A percentile compares a stretch with the other conserved stretches of the same genome.
Evolutionary conservation across 2,888 invertebrate genomes (phyloP).

Genomic region (Agonopterix heracliana): DNA sequence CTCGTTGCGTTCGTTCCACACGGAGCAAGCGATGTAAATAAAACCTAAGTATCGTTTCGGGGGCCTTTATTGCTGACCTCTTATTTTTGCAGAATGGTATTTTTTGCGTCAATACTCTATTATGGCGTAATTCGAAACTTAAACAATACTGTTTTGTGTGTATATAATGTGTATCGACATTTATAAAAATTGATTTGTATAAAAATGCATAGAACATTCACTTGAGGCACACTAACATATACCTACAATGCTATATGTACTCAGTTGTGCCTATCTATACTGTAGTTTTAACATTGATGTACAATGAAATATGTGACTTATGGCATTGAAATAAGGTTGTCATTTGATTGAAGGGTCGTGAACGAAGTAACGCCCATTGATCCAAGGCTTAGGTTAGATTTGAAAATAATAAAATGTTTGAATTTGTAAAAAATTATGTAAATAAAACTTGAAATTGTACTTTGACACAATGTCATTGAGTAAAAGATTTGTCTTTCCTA

Average conservation of each 20-base stretch:
- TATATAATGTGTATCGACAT: background rate
- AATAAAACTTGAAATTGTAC: background rate
- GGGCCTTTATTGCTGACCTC: conserved; percentile 63
- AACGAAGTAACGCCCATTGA: conserved; percentile 37
- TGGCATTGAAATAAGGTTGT: conserved; percentile 32
- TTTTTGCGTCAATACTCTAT: conserved; percentile 24
- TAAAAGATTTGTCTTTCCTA: no score
- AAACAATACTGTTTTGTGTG: conserved; percentile 1
- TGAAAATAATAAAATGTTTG: conserved; percentile 12
- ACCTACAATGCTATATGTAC: conserved; percentile 39
- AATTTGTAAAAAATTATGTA: background rate
- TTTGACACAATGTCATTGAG: background rate
- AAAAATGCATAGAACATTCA: conserved; percentile 20
- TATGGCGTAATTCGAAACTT: conserved; percentile 21
- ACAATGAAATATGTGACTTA: conserved; percentile 42
- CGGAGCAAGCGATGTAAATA: conserved; percentile 69
- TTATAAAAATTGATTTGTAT: conserved; percentile 6
- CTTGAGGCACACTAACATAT: conserved; percentile 34
- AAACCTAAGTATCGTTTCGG: conserved; percentile 49
- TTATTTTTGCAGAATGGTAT: conserved; percentile 27
- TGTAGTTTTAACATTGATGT: conserved; percentile 29
- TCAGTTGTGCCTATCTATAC: conserved; percentile 49
- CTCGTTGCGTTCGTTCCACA: conserved; percentile 49
- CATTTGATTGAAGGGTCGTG: conserved; percentile 24
- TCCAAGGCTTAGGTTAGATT: conserved; percentile 34